Conservation (phyloP, 2,113 vertebrate species). For the Cyprinodon tularosa region DNA sequence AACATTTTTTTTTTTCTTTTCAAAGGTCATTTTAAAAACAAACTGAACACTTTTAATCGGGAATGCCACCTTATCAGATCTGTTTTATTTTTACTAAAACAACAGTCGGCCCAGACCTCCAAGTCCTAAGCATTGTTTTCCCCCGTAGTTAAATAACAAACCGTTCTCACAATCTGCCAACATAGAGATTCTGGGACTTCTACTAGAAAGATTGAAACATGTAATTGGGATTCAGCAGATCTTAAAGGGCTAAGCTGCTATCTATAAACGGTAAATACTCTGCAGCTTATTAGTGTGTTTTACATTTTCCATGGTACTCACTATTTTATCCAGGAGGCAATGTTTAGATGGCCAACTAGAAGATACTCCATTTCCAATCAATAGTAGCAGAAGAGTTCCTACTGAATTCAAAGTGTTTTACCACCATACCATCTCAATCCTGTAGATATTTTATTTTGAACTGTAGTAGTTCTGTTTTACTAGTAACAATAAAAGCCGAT, state of each 20-base stretch:
- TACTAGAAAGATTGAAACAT: background rate
- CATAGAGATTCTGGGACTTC: background rate
- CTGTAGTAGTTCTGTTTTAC: too few relatives aligned
- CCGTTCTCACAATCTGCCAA: background rate
- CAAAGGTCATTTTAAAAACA: background rate
- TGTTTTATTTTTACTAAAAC: background rate
- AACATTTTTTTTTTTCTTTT: background rate
- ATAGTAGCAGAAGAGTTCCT: too few relatives aligned
- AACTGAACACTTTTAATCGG: background rate
- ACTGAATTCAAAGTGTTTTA: too few relatives aligned
- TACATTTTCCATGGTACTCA: background rate
- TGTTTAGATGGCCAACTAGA: background rate
- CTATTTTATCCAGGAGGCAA: background rate
- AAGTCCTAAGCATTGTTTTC: background rate
- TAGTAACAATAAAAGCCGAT: too few relatives aligned
- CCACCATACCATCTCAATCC: too few relatives aligned
- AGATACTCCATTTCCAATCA: background rate
- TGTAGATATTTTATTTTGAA: too few relatives aligned
- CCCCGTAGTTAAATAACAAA: background rate
- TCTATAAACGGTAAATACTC: background rate
- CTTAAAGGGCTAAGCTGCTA: background rate
- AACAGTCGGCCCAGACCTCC: background rate
- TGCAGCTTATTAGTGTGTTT: background rate
- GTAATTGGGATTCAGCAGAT: background rate
- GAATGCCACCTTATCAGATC: background rate